These are phyloP conservation scores for Promerops cafer DNA, from an alignment of 2,113 vertebrate species.

Conservation along the genomic window DNA sequence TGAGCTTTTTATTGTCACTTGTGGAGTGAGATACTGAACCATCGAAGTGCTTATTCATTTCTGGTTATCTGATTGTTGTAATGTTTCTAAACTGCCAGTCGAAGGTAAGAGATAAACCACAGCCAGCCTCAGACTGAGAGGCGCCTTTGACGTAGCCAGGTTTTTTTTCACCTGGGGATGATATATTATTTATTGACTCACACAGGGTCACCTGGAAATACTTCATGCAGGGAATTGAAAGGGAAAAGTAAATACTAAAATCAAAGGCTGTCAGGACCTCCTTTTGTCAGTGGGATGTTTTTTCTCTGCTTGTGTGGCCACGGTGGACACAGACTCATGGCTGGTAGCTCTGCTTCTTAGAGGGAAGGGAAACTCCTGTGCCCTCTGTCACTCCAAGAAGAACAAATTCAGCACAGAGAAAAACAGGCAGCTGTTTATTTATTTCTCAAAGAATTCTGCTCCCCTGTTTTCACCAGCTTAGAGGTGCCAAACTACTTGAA, in stretches of 20 bases:
- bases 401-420: fast-evolving
- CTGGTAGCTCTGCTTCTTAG: background rate
- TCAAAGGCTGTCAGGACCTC: background rate
- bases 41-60: conserved; percentile 63
- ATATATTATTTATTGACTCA: conserved; percentile 61
- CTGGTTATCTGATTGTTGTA: conserved; percentile 71
- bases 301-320: background rate
- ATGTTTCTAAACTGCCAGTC: conserved; percentile 70
- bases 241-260: conserved; percentile 10
- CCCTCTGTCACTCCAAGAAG: background rate
- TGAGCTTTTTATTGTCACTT: conserved; percentile 73
- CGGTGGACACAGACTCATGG: fast-evolving
- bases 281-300: fast-evolving
- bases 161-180: conserved; percentile 17
- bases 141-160: conserved; percentile 58
- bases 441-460: background rate
- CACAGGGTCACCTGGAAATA: conserved; percentile 48
- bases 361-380: background rate
- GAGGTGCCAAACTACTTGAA: background rate
- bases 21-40: conserved; percentile 55
- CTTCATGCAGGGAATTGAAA: background rate
- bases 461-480: background rate
- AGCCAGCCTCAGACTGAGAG: conserved; percentile 71
- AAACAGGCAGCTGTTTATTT: background rate
- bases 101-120: conserved; percentile 70